Percentiles rank a stretch among this genome's conserved stretches.
Evolutionary conservation across 2,113 vertebrate genomes (phyloP).

Genomic region (Hydropotes inermis): DNA sequence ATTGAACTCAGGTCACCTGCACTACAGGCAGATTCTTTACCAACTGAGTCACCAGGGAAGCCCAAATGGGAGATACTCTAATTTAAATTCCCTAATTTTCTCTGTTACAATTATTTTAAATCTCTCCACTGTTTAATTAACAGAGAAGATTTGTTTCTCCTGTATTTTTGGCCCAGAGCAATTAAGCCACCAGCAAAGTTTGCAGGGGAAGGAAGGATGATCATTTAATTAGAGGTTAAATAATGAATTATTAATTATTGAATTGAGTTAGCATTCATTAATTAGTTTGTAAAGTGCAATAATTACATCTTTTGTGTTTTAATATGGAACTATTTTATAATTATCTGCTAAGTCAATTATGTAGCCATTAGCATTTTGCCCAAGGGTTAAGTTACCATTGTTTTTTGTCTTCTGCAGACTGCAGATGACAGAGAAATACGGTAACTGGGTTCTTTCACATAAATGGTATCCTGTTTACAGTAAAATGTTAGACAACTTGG

Average conservation of each 20-base stretch:
- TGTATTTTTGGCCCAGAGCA: constrained; percentile 65
- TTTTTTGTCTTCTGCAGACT: constrained; percentile 44
- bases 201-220: constrained; percentile 44
- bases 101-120: constrained; percentile 19
- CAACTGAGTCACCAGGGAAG: neutral
- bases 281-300: constrained; percentile 70
- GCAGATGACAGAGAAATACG: constrained; percentile 33
- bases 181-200: constrained; percentile 72
- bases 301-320: constrained; percentile 68
- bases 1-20: neutral
- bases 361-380: constrained; percentile 56
- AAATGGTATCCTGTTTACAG: constrained; percentile 46
- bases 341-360: constrained; percentile 69
- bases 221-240: constrained; percentile 72
- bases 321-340: constrained; percentile 60
- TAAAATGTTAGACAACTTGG: neutral
- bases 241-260: constrained; percentile 76
- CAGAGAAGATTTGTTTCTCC: neutral
- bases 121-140: constrained; percentile 62
- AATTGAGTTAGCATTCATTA: constrained; percentile 63
- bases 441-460: constrained; percentile 22
- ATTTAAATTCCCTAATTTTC: constrained; percentile 35
- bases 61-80: neutral
- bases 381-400: constrained; percentile 55
- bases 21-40: neutral